phyloP scores from a whole-genome alignment of 2,888 invertebrate species.

The Cephus spinipes region DNA sequence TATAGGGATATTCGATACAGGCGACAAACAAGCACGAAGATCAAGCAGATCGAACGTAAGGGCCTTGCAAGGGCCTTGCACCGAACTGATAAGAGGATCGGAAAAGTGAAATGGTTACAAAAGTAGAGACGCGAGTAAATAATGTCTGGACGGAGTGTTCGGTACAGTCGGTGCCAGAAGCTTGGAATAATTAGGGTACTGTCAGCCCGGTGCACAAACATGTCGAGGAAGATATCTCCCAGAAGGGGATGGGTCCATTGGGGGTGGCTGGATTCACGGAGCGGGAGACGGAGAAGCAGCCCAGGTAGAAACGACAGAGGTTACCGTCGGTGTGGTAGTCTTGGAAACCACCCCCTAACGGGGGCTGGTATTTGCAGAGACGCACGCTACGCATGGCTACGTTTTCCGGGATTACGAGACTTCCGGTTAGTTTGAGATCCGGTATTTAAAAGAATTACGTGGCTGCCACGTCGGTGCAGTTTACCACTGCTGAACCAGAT shows the following conservation, averaged over 20 bases:
- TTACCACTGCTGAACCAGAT: neutral
- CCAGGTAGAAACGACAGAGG: neutral
- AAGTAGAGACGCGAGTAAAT: neutral
- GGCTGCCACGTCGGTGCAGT: neutral
- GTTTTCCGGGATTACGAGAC: neutral
- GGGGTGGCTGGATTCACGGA: neutral
- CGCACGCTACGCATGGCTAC: constrained; percentile 38
- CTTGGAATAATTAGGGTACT: neutral
- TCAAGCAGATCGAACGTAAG: neutral
- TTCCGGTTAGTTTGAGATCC: neutral
- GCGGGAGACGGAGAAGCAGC: neutral
- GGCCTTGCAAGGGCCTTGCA: neutral
- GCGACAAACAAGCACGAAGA: neutral
- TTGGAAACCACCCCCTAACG: neutral
- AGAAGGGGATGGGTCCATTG: neutral
- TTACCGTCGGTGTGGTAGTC: neutral
- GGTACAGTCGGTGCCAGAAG: neutral
- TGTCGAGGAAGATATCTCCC: neutral
- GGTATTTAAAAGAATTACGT: neutral
- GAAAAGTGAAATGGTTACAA: neutral
- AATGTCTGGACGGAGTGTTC: neutral
- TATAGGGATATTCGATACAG: neutral
- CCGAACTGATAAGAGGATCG: neutral
- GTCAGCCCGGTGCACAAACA: constrained; percentile 1
- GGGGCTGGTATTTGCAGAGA: constrained; percentile 47